Base-by-base conservation (phyloP, 2,888 invertebrate species). In the Girardia tigrina region DNA sequence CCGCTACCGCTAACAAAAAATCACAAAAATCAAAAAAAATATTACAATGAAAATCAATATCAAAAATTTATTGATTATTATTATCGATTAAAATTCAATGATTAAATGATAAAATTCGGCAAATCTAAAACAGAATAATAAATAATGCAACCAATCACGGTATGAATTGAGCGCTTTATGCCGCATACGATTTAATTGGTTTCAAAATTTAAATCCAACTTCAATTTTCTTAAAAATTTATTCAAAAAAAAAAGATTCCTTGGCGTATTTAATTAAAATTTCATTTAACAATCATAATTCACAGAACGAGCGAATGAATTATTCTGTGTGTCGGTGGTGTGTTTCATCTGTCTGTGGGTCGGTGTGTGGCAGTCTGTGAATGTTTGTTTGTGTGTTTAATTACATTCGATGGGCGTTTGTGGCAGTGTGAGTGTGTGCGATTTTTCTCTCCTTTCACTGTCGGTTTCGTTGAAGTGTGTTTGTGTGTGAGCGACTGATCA, bases 231-330 rank as follows among this genome's bases (percentile, higher is more conserved):
- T 56, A 56, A 56, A 56, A 8, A 20, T 56, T 56, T 56, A 12
- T 56, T 56, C 23, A 12, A 20, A n/a, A n/a, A n/a, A n/a, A n/a
- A 56, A 56, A 56, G 56, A 56, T 56, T 56, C 56, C 56, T 56
- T 56, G 56, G 56, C 56, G 56, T 56, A 56, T 56, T 56, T 56
- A 56, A 56, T 56, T 56, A 56, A 56, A 56, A 56, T 56, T 56
- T 56, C 56, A 56, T 56, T 56, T 56, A 56, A n/a, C 8, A 8
- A 56, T 20, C 4, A 12, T 56, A 2, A 20, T 56, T 56, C 8
- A 56, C 23, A 56, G 16, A 12, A 16, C 36, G 36, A 36, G 8
- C 16, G 16, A 8, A 36, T 36, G 8, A 16, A 36, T 8, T 36
- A 12, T 8, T 16, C 36, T 16, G 56, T 56, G 56, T 56, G 56